phyloP scores from a whole-genome alignment of 2,797 vertebrate genomes.

The Neomorphus geoffroyi region DNA sequence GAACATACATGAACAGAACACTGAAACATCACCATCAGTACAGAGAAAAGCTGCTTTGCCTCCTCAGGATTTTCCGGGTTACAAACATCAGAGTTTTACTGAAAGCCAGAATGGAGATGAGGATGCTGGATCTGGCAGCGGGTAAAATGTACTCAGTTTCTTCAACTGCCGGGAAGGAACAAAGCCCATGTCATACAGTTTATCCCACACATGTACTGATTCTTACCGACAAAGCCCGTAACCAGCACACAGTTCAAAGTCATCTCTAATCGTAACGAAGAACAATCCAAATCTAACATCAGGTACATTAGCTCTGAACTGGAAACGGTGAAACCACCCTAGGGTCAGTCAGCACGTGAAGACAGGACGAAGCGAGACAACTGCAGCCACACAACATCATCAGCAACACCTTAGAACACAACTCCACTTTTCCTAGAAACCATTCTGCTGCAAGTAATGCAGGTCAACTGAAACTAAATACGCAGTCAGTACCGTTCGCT shows the following conservation, averaged over 20 bases:
- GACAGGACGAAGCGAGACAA: not conserved
- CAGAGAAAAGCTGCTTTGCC: not conserved
- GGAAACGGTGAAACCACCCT: not conserved
- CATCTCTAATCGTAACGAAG: not conserved
- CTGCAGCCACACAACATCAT: not conserved
- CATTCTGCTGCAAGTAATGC: not conserved
- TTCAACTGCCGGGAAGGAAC: not conserved
- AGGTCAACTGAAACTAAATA: not conserved
- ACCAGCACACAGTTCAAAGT: not conserved
- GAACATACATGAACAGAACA: not conserved
- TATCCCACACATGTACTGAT: slow-evolving; percentile 15
- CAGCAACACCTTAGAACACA: not conserved
- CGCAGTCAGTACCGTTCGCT: rapidly evolving
- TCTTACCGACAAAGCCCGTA: not conserved
- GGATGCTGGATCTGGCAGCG: not conserved
- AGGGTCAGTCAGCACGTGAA: too few relatives aligned
- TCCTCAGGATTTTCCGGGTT: not conserved
- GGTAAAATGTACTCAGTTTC: not conserved
- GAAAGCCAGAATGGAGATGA: not conserved
- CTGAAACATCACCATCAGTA: not conserved
- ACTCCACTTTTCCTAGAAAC: rapidly evolving
- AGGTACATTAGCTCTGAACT: not conserved
- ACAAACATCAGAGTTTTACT: not conserved
- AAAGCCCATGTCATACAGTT: slow-evolving; percentile 29
- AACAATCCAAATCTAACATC: not conserved